Evolutionary conservation across 2,797 vertebrate genomes (phyloP), one percentile per base, ranked within the genome.

Genomic region (Epinephelus awoara): DNA sequence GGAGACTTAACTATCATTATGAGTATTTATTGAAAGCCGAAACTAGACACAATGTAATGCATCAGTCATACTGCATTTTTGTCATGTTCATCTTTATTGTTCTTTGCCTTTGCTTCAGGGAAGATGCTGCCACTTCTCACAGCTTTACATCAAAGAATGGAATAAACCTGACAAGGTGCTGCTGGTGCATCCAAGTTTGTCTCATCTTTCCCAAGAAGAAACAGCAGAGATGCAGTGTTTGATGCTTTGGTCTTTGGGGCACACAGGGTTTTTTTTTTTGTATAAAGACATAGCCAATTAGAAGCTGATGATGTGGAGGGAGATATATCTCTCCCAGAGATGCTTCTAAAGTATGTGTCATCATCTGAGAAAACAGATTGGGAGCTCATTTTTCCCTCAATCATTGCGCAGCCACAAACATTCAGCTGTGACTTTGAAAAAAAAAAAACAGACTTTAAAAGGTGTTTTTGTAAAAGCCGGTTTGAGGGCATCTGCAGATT

Each of bases 271-370:
- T 0, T 66, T 38, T 42, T 40, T 11, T n/a, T 75, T 44, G 62
- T 12, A 29, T 68, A 44, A 83, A 73, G 58, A 66, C 67, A 59
- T 11, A 42, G 61, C 59, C 77, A 91, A 88, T 90, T 86, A 90
- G 64, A 83, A 63, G 57, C 57, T 12, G 67, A 73, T 49, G 71
- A 86, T 78, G 64, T 44, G 38, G 62, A 63, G 67, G 25, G 68
- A 74, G 71, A 54, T 29, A 54, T 3, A 74, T 25, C 25, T 73
- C 71, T 74, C 57, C 2, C 29, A 69, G 61, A 74, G 68, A 73
- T n/a, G 56, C 70, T 50, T 73, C 46, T 38, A 23, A 70, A 13
- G 13, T 54, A 74, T 56, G 61, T 62, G 65, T 62, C 34, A 27
- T 2, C 79, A 86, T 80, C 71, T 77, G 70, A 83, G 62, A 65